Base-by-base conservation (phyloP, 1,140 invertebrate species). In the Papilio polyxenes region DNA sequence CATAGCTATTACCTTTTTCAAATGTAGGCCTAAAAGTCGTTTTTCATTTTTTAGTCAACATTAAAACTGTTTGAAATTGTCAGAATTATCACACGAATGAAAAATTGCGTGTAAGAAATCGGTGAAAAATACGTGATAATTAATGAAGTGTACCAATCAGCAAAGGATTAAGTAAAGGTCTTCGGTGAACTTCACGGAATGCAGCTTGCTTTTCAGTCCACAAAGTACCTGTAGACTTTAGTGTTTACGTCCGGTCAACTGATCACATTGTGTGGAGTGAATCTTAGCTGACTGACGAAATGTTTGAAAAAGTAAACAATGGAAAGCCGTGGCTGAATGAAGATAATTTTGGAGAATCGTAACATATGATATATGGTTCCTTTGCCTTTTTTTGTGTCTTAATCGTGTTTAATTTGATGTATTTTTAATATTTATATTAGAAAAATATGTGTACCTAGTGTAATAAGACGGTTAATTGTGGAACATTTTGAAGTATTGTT, bases 391-490 rank as follows among this genome's bases (percentile, higher is more conserved):
- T 11, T 23, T 65, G 7, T 65, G 10, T 65, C 5, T 65, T 7
- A 75, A 2, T 48, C 37, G 40, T 72, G 69, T 72, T 3, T 44
- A 74, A 74, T 75, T 20, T 48, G 10, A 23, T 20, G 20, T 49
- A 75, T 23, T 8, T 23, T 75, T n/a, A 75, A 75, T 51, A 0
- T 48, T 49, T 62, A 6, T 62, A 20, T 10, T 13, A 10, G 1
- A 31, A 65, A 65, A 65, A 31, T 65, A 13, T 72, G 40, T 31
- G 13, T 8, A 11, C n/a, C n/a, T 15, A 72, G 5, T 15, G 40
- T 44, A 44, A 40, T 20, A 77, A 56, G 17, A 20, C 31, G 75
- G 75, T 77, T 53, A 23, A 77, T 56, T 77, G 75, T 53, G 75
- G 75, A 53, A 51, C 48, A 49, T 51, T 69, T 10, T 65, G 37